Conservation (phyloP, 2,888 invertebrate species). For the Yponomeuta sedellus region DNA sequence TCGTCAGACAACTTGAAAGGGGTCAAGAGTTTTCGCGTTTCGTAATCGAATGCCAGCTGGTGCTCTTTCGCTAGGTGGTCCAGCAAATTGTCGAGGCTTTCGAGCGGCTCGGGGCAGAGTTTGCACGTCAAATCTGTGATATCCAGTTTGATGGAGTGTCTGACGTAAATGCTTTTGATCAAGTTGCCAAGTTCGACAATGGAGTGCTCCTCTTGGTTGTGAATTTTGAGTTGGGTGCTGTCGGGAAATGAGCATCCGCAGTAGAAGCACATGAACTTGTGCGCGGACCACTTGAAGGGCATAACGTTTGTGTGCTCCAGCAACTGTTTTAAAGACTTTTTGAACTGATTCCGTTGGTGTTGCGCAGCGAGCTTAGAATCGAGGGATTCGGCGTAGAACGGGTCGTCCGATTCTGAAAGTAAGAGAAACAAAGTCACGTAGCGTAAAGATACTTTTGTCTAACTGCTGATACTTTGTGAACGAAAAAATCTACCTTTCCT, state of each 20-base stretch:
- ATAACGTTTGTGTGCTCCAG: conserved; percentile 39
- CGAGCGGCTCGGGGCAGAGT: conserved; percentile 31
- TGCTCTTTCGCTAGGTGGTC: conserved; percentile 26
- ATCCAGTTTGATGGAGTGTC: conserved; percentile 38
- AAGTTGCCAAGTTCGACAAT: conserved; percentile 32
- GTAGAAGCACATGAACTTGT: conserved; percentile 43
- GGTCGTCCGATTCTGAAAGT: conserved; percentile 10
- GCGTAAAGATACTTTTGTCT: not conserved
- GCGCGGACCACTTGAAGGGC: conserved; percentile 42
- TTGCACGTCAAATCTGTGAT: conserved; percentile 40
- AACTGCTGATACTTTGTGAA: no score
- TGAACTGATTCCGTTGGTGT: not conserved
- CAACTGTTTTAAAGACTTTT: conserved; percentile 19
- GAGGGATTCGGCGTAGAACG: not conserved
- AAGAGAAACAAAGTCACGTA: conserved; percentile 31
- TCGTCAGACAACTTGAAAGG: conserved; percentile 39
- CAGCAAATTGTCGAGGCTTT: conserved; percentile 33
- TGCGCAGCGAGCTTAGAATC: not conserved
- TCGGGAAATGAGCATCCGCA: conserved; percentile 38
- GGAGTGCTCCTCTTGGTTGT: conserved; percentile 33
- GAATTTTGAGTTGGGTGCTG: conserved; percentile 30
- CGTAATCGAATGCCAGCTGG: conserved; percentile 24
- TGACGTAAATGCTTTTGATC: conserved; percentile 23
- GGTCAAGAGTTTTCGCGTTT: conserved; percentile 27
- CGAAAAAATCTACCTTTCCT: no score